Evolutionary conservation across 2,113 vertebrate genomes (phyloP).

Genomic region (Ophthalmolycus amberensis): DNA sequence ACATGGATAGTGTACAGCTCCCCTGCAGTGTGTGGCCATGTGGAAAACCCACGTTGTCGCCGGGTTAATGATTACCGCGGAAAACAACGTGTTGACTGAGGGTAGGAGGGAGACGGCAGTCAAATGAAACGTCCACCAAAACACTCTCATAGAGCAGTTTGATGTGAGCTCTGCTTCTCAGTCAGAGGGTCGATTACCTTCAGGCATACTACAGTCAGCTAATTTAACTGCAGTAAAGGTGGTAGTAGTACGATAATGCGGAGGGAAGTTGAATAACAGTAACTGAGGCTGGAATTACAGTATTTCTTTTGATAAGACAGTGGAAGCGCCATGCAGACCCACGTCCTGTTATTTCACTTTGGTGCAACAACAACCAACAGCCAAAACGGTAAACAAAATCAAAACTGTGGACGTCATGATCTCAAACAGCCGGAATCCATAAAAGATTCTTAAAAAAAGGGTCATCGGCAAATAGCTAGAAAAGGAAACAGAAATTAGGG

Average conservation of each 20-base stretch:
- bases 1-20: background rate
- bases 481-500: slow-evolving; percentile 2
- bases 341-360: slow-evolving; percentile 12
- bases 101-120: slow-evolving; percentile 18
- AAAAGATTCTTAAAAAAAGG: slow-evolving; percentile 11
- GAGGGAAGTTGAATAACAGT: slow-evolving; percentile 1
- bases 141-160: slow-evolving; percentile 4
- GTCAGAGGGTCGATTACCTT: background rate
- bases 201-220: background rate
- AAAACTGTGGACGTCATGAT: slow-evolving; percentile 14
- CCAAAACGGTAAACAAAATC: slow-evolving; percentile 32
- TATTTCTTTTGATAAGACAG: background rate
- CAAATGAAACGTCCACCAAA: slow-evolving; percentile 36
- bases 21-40: slow-evolving; percentile 29
- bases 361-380: background rate
- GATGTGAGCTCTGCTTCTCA: slow-evolving; percentile 2
- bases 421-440: slow-evolving; percentile 22
- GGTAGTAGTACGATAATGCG: background rate
- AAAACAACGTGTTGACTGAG: slow-evolving; percentile 49
- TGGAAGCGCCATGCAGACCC: background rate
- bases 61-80: slow-evolving; percentile 72
- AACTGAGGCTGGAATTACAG: background rate
- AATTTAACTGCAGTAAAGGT: background rate
- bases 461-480: background rate
- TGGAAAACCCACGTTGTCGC: slow-evolving; percentile 35